These are phyloP conservation scores for Mesopsocus fuscifrons DNA, from an alignment of 2,888 invertebrate genomes.

Conservation along the genomic window DNA sequence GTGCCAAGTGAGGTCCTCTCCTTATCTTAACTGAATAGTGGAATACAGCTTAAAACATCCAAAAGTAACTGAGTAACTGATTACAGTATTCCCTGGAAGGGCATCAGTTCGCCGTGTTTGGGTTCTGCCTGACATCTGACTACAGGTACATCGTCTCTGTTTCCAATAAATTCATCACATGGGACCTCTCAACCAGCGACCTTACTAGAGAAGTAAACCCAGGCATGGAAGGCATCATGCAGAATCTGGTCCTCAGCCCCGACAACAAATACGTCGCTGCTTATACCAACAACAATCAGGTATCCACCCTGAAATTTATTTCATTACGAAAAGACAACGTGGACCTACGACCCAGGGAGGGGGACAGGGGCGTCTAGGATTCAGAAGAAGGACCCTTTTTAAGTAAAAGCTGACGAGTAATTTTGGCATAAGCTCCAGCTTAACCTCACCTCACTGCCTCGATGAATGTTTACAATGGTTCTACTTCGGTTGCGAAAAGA, in stretches of 20 bases:
- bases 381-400: too few species aligned
- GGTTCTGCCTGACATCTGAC: constrained; percentile 75
- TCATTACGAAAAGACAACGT: neutral
- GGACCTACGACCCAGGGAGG: neutral
- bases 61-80: too few species aligned
- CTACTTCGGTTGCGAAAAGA: too few species aligned
- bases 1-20: too few species aligned
- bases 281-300: constrained; percentile 88
- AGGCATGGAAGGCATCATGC: constrained; percentile 90
- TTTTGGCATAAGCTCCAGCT: too few species aligned
- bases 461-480: too few species aligned
- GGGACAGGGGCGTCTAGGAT: neutral
- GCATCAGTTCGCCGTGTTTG: constrained; percentile 94
- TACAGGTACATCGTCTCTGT: constrained; percentile 87
- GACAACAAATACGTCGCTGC: constrained; percentile 94
- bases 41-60: too few species aligned
- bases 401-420: too few species aligned
- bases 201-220: constrained; percentile 84
- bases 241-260: constrained; percentile 74
- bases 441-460: too few species aligned
- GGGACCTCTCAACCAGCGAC: constrained; percentile 92
- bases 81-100: constrained; percentile 87
- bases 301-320: constrained; percentile 18
- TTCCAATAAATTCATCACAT: constrained; percentile 91
- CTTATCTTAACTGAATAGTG: too few species aligned